phyloP scores from a whole-genome alignment of 2,113 vertebrate genomes.

The Entelurus aequoreus region DNA sequence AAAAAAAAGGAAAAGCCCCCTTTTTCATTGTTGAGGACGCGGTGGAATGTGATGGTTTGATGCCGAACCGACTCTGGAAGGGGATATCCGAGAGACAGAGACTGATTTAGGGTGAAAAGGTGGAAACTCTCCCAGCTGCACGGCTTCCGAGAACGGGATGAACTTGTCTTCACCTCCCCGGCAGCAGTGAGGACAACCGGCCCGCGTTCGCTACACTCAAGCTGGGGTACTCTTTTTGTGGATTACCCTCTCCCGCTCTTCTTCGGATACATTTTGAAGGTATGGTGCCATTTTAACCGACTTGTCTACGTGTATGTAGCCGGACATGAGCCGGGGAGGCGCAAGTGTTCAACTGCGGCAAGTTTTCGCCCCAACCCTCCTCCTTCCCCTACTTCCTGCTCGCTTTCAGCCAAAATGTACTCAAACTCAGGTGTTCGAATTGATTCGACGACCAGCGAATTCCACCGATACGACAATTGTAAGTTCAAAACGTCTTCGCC shows the following conservation, averaged over 20 bases:
- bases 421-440: conserved; percentile 48
- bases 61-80: conserved; percentile 54
- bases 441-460: not conserved
- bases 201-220: conserved; percentile 29
- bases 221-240: conserved; percentile 40
- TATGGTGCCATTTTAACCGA: conserved; percentile 33
- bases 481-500: not conserved
- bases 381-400: conserved; percentile 31
- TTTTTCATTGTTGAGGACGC: conserved; percentile 77
- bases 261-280: conserved; percentile 31
- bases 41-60: conserved; percentile 77
- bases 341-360: conserved; percentile 70
- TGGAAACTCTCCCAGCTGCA: conserved; percentile 19
- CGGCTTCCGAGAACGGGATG: conserved; percentile 39
- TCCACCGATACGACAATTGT: not conserved
- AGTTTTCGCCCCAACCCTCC: conserved; percentile 59
- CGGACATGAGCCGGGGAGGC: conserved; percentile 50
- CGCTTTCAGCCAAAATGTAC: conserved; percentile 36
- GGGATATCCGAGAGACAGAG: conserved; percentile 53
- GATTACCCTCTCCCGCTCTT: conserved; percentile 42
- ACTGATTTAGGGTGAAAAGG: conserved; percentile 19
- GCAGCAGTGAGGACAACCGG: conserved; percentile 39
- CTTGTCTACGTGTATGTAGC: not conserved
- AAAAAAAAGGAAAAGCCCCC: conserved; percentile 67
- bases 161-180: conserved; percentile 48